Conservation (phyloP, 2,888 invertebrate species). For the Drosophila acutilabella region DNA sequence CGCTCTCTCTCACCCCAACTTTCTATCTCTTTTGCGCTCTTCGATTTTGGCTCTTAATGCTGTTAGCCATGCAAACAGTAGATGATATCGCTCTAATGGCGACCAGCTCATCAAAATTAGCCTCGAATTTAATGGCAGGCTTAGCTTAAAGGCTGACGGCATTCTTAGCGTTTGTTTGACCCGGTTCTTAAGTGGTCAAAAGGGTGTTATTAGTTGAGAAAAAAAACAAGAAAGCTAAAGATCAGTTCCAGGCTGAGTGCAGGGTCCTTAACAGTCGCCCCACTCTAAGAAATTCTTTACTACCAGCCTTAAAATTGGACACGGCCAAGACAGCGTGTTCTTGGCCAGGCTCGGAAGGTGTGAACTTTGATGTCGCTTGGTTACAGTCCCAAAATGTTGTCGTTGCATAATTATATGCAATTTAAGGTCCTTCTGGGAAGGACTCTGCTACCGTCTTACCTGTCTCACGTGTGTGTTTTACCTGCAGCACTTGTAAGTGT, state of each 20-base stretch:
- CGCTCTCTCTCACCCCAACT: conserved; percentile 3
- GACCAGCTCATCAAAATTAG: conserved; percentile 60
- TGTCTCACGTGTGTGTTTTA: conserved; percentile 28
- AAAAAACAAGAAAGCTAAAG: neutral
- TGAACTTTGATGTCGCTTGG: conserved; percentile 54
- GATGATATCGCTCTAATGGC: conserved; percentile 73
- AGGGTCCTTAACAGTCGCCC: neutral
- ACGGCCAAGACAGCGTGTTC: conserved; percentile 41
- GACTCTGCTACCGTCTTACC: conserved; percentile 63
- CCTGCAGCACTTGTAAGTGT: conserved; percentile 40
- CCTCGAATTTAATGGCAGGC: conserved; percentile 51
- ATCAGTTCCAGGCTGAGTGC: neutral
- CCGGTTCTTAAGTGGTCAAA: neutral
- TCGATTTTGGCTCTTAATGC: conserved; percentile 35
- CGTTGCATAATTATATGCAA: conserved; percentile 78
- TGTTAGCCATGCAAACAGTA: conserved; percentile 63
- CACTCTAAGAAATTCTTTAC: neutral
- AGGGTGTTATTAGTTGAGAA: neutral
- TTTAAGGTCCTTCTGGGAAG: conserved; percentile 68
- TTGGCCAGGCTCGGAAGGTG: conserved; percentile 46
- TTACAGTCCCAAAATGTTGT: conserved; percentile 21
- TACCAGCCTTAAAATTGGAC: conserved; percentile 45
- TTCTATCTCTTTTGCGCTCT: neutral
- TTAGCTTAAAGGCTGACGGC: conserved; percentile 28
- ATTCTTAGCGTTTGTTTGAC: conserved; percentile 5